phyloP scores from a whole-genome alignment of 1,140 invertebrate species.

The Drosophila prosaltans region DNA sequence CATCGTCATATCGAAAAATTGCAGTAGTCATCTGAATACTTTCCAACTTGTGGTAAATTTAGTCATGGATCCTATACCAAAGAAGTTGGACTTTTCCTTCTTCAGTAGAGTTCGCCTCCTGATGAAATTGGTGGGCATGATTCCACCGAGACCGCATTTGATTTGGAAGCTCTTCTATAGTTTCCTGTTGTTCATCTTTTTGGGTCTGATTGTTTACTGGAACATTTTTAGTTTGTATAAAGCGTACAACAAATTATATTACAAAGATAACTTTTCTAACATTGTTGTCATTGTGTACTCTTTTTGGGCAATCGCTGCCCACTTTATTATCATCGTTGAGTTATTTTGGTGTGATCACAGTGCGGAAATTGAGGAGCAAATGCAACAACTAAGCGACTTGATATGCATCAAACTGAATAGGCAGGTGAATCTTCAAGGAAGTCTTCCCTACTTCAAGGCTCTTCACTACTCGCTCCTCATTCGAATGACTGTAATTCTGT shows the following conservation, averaged over 20 bases:
- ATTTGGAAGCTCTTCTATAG: slow-evolving; percentile 30
- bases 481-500: background rate
- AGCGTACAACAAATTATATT: slow-evolving; percentile 41
- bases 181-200: background rate
- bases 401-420: slow-evolving; percentile 21
- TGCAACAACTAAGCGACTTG: slow-evolving; percentile 26
- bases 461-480: slow-evolving; percentile 13
- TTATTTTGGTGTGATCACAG: slow-evolving; percentile 36
- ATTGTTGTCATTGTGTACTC: slow-evolving; percentile 29
- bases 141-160: slow-evolving; percentile 22
- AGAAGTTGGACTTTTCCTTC: slow-evolving; percentile 42
- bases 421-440: slow-evolving; percentile 6
- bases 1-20: too few species aligned
- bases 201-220: background rate
- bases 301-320: background rate
- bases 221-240: slow-evolving; percentile 34
- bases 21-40: too few species aligned
- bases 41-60: too few species aligned
- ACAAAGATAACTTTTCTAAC: slow-evolving; percentile 35
- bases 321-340: slow-evolving; percentile 36
- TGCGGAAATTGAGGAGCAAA: slow-evolving; percentile 29
- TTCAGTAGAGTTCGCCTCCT: slow-evolving; percentile 34
- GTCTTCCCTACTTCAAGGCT: slow-evolving; percentile 31
- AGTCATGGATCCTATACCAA: too few species aligned
- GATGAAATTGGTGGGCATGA: slow-evolving; percentile 42